phyloP scores from a whole-genome alignment of 2,113 vertebrate genomes.

The Corvus hawaiiensis region DNA sequence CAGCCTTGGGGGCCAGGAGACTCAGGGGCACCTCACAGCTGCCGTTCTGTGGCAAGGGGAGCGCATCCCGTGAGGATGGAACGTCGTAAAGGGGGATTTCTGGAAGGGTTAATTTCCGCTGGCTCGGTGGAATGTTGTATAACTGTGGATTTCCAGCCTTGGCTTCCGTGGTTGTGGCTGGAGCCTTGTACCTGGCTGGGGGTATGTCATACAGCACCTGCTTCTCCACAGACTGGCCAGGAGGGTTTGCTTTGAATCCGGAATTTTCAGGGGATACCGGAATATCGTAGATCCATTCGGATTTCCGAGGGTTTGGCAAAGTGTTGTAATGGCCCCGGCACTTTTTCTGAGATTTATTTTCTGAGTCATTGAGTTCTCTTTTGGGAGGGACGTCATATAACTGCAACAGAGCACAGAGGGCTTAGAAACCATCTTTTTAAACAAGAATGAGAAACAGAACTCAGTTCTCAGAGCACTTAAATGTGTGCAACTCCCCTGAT shows the following conservation, averaged over 20 bases:
- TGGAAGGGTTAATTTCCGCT: not conserved
- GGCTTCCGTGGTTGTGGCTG: not conserved
- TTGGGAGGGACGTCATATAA: conserved; percentile 73
- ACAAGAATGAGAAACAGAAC: not conserved
- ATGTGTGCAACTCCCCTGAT: not conserved
- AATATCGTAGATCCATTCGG: conserved; percentile 86
- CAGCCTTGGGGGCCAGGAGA: conserved; percentile 56
- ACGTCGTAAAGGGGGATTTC: conserved; percentile 46
- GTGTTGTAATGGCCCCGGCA: conserved; percentile 63
- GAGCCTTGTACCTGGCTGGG: not conserved
- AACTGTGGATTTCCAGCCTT: not conserved
- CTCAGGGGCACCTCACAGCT: conserved; percentile 31
- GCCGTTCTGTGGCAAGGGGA: not conserved
- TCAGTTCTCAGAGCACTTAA: not conserved
- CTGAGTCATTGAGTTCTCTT: conserved; percentile 58
- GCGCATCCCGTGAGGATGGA: not conserved
- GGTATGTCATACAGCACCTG: conserved; percentile 44
- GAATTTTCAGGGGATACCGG: conserved; percentile 72
- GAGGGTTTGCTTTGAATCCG: not conserved
- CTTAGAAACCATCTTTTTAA: not conserved
- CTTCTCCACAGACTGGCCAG: not conserved
- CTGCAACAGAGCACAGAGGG: conserved; percentile 54
- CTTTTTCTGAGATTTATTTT: conserved; percentile 38
- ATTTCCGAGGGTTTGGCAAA: conserved; percentile 74
- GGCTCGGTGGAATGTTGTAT: not conserved